Evolutionary conservation across 2,113 vertebrate species (phyloP), one percentile per base, ranked within the genome.

Genomic region (Callipepla californica): DNA sequence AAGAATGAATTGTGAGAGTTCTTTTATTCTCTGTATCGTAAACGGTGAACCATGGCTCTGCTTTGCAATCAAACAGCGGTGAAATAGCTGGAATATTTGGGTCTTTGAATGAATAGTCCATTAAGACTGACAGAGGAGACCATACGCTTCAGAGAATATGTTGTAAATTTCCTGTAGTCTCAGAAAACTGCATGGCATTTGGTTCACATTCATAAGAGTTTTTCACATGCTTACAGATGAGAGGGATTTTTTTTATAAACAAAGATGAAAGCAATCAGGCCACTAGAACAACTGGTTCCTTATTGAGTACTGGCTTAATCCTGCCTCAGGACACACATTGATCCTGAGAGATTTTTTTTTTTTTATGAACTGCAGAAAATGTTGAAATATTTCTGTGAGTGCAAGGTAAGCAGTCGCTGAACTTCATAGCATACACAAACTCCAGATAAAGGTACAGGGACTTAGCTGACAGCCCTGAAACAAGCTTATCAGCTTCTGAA

Each of bases 401-500:
- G 47, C 44, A 57, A 90, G n/a, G 75, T 32, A 90, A 85, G 72
- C 67, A 84, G 25, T 57, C 34, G 36, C 45, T 51, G 72, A 96
- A 94, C 57, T 93, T 83, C 50, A 36, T 42, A 70, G 63, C 87
- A 51, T 85, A 47, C 93, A 73, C 89, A 86, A 92, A 88, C 73
- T 83, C 53, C 40, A 94, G 87, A 95, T 92, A 94, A 96, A 94
- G 40, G 57, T 80, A 57, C 45, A 51, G 30, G 21, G 44, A 83
- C 85, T 85, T 91, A 92, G 51, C 65, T 95, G 85, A 80, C 94
- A 95, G 68, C 73, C 65, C 40, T 78, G 93, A 92, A 94, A 92
- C 87, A 88, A 91, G 89, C 87, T 93, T 91, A 88, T 91, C 87
- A 86, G 80, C 91, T 91, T 80, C 73, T 88, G 94, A 89, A 80